Evolutionary conservation across 2,797 vertebrate species (phyloP), one percentile per base, ranked within the genome.

Genomic region (Capromys pilorides): DNA sequence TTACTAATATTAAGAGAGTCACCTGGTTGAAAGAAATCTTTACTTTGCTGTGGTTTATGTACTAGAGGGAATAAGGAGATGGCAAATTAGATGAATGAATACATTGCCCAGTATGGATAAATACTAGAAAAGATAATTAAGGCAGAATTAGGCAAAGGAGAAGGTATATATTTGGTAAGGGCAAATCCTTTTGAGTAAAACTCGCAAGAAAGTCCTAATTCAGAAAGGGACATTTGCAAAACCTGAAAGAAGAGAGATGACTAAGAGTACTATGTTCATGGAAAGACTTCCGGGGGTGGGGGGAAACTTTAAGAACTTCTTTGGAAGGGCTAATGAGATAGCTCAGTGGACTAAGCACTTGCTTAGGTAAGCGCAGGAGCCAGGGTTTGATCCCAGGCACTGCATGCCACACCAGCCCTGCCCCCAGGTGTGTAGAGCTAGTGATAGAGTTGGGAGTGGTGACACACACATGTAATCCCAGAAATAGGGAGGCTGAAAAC

Each of bases 221-320:
- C 10, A 91, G 33, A 84, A 92, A 88, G 39, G 59, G 51, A 77
- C 19, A n/a, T 36, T 78, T 87, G n/a, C 73, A 88, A 80, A 86
- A 24, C 21, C 59, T 64, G 9, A 71, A 19, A 86, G 33, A 93
- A 22, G 7, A 11, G 6, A n/a, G 10, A 77, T 57, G 81, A 54
- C 6, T 59, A n/a, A n/a, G 8, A 59, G 36, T 2, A 33, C 7
- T 11, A 39, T 21, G 5, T 36, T 87, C 36, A 5, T 11, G 6
- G 82, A 71, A 22, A 64, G 11, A 36, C 86, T 69, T 77, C 62
- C 41, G 78, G 67, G 4, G 3, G 2, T n/a, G 3, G 79, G 69
- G 80, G 86, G 81, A 18, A 45, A 62, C 1, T 6, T 59, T 31
- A 59, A 89, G 79, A 36, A 86, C 28, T 54, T 75, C 61, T 86